These are phyloP conservation scores for Mustela nigripes DNA, from an alignment of 2,113 vertebrate species.

Conservation along the genomic window DNA sequence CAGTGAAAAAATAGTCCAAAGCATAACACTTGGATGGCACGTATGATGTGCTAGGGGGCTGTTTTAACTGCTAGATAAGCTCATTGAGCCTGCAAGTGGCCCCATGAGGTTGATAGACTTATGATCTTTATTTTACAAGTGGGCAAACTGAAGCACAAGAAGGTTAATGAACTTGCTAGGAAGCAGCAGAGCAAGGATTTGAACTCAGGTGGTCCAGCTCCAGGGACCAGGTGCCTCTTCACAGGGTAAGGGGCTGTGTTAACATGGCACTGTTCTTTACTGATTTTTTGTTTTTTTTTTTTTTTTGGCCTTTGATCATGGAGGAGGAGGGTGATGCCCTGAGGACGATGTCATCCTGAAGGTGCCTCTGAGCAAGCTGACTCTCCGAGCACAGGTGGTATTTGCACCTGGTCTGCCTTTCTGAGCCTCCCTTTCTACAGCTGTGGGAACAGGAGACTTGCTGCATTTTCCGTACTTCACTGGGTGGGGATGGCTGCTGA, in stretches of 20 bases:
- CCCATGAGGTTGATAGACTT: neutral
- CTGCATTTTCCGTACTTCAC: accelerated
- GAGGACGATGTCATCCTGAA: neutral
- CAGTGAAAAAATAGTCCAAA: neutral
- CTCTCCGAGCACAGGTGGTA: neutral
- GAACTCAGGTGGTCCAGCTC: neutral
- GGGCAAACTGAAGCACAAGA: neutral
- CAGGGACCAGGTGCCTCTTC: neutral
- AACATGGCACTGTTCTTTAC: neutral
- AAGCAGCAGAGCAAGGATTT: neutral
- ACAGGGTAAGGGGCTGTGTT: accelerated
- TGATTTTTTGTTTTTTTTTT: too few species aligned
- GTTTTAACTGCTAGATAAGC: neutral
- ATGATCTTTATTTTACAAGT: neutral
- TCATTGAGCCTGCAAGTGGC: neutral
- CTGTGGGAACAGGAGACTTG: too few species aligned
- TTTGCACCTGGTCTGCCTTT: neutral
- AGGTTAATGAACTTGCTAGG: neutral
- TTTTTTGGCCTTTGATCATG: neutral
- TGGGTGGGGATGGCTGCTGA: neutral
- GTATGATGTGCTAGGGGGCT: neutral
- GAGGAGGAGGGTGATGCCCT: neutral
- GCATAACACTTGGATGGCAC: neutral
- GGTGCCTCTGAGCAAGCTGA: neutral
- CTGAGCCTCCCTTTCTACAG: neutral